These are phyloP conservation scores for Spilogale gracilis DNA, from an alignment of 2,113 vertebrate species.

Conservation along the genomic window DNA sequence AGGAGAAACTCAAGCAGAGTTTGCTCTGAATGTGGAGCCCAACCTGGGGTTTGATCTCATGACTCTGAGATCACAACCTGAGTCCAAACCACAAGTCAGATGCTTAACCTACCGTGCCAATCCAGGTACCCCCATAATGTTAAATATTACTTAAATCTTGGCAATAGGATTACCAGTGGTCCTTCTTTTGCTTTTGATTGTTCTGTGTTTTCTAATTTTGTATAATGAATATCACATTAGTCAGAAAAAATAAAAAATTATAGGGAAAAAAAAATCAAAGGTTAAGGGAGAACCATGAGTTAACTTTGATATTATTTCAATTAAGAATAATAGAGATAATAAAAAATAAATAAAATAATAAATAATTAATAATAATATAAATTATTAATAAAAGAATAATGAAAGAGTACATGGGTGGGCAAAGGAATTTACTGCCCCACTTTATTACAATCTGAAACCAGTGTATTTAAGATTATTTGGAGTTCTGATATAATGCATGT, in stretches of 20 bases:
- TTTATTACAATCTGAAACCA: not conserved
- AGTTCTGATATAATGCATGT: not conserved
- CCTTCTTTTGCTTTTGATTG: not conserved
- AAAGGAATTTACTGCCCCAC: not conserved
- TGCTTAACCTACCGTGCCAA: not conserved
- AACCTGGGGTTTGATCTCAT: not conserved
- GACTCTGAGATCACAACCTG: not conserved
- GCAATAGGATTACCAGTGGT: not conserved
- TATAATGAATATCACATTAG: not conserved
- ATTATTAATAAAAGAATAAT: too few species aligned
- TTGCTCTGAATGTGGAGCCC: not conserved
- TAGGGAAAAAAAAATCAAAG: not conserved
- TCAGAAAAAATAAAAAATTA: not conserved
- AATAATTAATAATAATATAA: too few species aligned
- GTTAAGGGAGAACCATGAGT: not conserved
- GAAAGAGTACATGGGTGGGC: not conserved
- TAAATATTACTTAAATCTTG: not conserved
- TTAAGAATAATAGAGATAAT: not conserved
- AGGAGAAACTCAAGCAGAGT: not conserved
- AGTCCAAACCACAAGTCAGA: not conserved
- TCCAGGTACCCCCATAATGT: not conserved
- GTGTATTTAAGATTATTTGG: not conserved
- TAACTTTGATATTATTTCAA: not conserved
- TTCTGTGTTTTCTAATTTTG: not conserved
- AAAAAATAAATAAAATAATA: too few species aligned